Percentiles rank a stretch among this genome's conserved stretches.
Conservation (phyloP, 2,113 vertebrate genomes). For the Ceyx melanurus region DNA sequence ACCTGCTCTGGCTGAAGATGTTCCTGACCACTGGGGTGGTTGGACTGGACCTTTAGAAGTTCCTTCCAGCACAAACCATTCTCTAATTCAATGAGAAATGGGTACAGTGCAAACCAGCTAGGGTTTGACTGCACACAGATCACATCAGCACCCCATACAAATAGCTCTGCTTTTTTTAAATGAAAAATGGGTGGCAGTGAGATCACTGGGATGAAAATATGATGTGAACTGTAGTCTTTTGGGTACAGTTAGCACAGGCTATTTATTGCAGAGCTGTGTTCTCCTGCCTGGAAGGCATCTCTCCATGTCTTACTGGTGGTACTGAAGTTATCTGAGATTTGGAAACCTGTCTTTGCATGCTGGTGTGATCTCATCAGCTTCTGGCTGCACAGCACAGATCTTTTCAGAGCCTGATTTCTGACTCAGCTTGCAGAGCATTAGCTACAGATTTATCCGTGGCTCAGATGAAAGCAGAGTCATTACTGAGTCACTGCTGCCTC, state of each 20-base stretch:
- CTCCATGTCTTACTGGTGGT: not conserved
- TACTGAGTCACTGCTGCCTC: slow-evolving; percentile 32
- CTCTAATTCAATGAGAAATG: not conserved
- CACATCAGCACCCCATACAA: not conserved
- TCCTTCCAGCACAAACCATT: not conserved
- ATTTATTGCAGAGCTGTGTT: not conserved
- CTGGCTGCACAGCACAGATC: not conserved
- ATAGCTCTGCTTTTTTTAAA: not conserved
- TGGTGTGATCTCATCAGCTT: not conserved
- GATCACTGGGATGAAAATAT: not conserved
- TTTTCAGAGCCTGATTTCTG: slow-evolving; percentile 1
- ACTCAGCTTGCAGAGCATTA: slow-evolving; percentile 20
- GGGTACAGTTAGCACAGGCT: not conserved
- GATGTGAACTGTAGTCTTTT: not conserved
- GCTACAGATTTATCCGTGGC: slow-evolving; percentile 10
- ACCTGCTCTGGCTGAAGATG: too few relatives aligned
- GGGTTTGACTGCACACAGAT: not conserved
- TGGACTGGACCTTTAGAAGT: not conserved
- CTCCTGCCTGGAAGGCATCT: not conserved
- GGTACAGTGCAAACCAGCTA: not conserved
- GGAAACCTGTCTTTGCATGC: not conserved
- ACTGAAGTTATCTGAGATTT: not conserved
- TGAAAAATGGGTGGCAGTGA: not conserved
- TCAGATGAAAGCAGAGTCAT: not conserved
- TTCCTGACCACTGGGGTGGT: too few relatives aligned